These are phyloP conservation scores for Torymus aiolomorphi DNA, from an alignment of 2,888 invertebrate genomes.

Conservation along the genomic window DNA sequence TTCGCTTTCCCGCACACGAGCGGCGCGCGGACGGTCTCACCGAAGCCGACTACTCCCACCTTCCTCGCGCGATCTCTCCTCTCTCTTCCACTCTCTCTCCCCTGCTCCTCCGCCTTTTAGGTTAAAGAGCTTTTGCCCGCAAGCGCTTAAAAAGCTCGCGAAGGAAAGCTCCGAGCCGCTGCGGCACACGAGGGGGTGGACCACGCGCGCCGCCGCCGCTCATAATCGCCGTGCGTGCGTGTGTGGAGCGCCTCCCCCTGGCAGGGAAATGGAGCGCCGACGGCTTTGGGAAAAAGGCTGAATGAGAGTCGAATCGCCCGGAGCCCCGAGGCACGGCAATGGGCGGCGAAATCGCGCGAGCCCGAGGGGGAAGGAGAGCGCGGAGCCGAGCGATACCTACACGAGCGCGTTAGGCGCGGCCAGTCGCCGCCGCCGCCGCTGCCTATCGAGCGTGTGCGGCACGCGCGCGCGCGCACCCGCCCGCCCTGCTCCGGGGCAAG, in stretches of 20 bases:
- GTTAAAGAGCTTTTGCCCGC: constrained; percentile 1
- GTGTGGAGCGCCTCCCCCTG: too few relatives aligned
- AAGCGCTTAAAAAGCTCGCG: constrained; percentile 9
- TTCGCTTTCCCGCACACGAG: neutral
- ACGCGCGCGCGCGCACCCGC: constrained; percentile 5
- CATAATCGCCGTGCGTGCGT: too few relatives aligned
- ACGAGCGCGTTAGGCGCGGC: constrained; percentile 50
- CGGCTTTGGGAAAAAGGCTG: too few relatives aligned
- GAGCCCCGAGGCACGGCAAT: too few relatives aligned
- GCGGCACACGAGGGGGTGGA: too few relatives aligned
- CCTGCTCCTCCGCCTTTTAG: neutral
- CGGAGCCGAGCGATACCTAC: neutral
- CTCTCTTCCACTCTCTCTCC: neutral
- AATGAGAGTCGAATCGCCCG: too few relatives aligned
- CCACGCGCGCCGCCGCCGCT: too few relatives aligned
- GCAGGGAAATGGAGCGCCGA: too few relatives aligned
- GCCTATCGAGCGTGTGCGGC: constrained; percentile 28
- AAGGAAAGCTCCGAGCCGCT: too few relatives aligned
- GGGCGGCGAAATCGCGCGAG: too few relatives aligned
- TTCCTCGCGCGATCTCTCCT: neutral
- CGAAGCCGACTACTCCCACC: neutral
- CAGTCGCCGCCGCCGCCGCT: constrained; percentile 42
- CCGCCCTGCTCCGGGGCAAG: too few relatives aligned
- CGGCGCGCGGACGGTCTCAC: neutral
- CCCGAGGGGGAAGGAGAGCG: constrained; percentile 1